phyloP scores from a whole-genome alignment of 2,113 vertebrate species.

The Pipa parva region DNA sequence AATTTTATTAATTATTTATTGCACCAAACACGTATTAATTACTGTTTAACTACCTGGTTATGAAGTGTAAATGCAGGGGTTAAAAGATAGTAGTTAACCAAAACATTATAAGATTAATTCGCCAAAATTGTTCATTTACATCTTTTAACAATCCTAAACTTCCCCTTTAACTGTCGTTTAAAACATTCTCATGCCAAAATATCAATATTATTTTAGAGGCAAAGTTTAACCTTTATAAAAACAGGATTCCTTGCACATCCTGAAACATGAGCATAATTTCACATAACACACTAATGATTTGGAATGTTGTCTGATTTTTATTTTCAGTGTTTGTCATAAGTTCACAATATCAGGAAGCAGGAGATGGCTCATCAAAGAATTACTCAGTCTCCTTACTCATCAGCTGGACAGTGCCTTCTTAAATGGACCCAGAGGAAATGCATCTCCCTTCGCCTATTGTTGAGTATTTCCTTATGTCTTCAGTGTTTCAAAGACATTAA shows the following conservation, averaged over 20 bases:
- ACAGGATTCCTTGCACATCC: slow-evolving; percentile 97
- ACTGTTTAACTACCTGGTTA: too few species aligned
- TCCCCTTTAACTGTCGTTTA: too few species aligned
- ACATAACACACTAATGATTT: slow-evolving; percentile 67
- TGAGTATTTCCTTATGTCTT: slow-evolving; percentile 89
- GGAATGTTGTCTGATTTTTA: slow-evolving; percentile 71
- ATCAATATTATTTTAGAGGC: slow-evolving; percentile 93
- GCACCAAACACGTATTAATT: too few species aligned
- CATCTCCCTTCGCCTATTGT: slow-evolving; percentile 99
- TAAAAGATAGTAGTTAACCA: too few species aligned
- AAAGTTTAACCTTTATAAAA: slow-evolving; percentile 97
- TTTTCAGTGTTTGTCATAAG: slow-evolving; percentile 76
- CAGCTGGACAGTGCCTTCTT: slow-evolving; percentile 79
- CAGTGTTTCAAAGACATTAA: slow-evolving; percentile 66
- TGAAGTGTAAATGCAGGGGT: too few species aligned
- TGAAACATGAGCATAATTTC: slow-evolving; percentile 78
- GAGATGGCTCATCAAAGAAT: slow-evolving; percentile 96
- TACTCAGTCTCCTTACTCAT: slow-evolving; percentile 74
- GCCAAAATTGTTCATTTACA: too few species aligned
- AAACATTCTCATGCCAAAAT: slow-evolving; percentile 84
- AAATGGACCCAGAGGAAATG: slow-evolving; percentile 88
- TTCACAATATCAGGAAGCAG: slow-evolving; percentile 99
- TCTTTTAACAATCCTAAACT: too few species aligned
- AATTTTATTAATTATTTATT: too few species aligned
- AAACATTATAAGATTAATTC: too few species aligned